These are phyloP conservation scores for Drosophila mercatorum DNA, from an alignment of 2,888 invertebrate species.

Conservation along the genomic window DNA sequence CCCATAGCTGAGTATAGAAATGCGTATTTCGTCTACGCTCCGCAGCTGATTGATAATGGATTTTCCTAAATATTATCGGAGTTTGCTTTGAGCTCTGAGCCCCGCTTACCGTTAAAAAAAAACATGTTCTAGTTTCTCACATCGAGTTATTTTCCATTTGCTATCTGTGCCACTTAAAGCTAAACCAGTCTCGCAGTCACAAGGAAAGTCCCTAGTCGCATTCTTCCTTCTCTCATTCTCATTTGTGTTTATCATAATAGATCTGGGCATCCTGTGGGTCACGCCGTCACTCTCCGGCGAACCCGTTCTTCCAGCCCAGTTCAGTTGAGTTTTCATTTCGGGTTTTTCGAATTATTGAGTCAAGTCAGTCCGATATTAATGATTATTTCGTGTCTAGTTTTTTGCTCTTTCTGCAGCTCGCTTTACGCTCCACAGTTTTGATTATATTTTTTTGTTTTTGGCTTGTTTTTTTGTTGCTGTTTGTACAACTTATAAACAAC, in stretches of 20 bases:
- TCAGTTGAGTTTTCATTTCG: not conserved
- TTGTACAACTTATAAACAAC: conserved; percentile 58
- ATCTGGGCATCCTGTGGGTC: conserved; percentile 8
- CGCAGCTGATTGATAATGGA: not conserved
- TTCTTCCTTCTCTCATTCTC: not conserved
- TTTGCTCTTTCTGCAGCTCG: conserved; percentile 1
- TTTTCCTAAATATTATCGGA: conserved; percentile 31
- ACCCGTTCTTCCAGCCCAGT: conserved; percentile 15
- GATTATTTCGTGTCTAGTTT: conserved; percentile 13
- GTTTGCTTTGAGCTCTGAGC: conserved; percentile 5
- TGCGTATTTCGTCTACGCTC: conserved; percentile 8
- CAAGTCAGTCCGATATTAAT: conserved; percentile 12
- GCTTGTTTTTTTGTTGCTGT: conserved; percentile 20
- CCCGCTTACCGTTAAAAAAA: not conserved
- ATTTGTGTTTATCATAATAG: conserved; percentile 20
- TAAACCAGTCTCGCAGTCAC: conserved; percentile 35
- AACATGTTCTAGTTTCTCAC: conserved; percentile 47
- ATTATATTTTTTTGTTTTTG: conserved; percentile 27
- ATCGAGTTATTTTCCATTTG: conserved; percentile 48
- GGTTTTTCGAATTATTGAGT: not conserved
- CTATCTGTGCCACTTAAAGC: conserved; percentile 11
- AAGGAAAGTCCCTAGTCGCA: conserved; percentile 33
- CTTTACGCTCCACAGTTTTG: conserved; percentile 12
- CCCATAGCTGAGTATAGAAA: conserved; percentile 3
- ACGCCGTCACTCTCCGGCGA: not conserved